Conservation (phyloP, 2,888 invertebrate species). For the Chironomus riparius region DNA sequence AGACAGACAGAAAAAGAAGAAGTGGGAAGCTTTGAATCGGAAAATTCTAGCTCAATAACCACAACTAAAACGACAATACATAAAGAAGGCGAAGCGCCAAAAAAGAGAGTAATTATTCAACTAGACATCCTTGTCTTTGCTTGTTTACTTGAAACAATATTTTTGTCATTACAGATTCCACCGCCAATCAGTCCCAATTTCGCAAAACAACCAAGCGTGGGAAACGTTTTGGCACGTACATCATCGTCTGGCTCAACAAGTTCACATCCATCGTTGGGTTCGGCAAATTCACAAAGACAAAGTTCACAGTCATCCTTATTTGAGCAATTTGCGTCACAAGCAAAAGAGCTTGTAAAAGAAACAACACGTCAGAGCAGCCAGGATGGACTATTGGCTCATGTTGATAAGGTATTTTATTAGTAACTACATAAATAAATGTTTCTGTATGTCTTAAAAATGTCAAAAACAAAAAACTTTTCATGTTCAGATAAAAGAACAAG, state of each 20-base stretch:
- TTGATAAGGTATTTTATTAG: conserved; percentile 65
- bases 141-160: not conserved
- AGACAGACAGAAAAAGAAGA: conserved; percentile 28
- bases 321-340: conserved; percentile 80
- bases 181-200: conserved; percentile 48
- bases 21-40: conserved; percentile 58
- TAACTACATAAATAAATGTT: conserved; percentile 32
- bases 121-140: no score
- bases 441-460: conserved; percentile 40
- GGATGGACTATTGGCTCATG: conserved; percentile 77
- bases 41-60: conserved; percentile 60
- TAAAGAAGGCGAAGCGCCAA: conserved; percentile 61
- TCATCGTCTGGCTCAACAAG: conserved; percentile 52
- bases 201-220: conserved; percentile 52
- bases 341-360: conserved; percentile 79
- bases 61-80: conserved; percentile 60
- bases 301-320: conserved; percentile 76
- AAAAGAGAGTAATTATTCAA: conserved; percentile 32
- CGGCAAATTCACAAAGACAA: conserved; percentile 51
- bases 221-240: conserved; percentile 53
- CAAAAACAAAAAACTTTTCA: not conserved
- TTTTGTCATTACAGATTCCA: conserved; percentile 38
- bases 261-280: conserved; percentile 35
- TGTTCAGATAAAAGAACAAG: conserved; percentile 50
- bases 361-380: conserved; percentile 83